phyloP scores from a whole-genome alignment of 2,113 vertebrate species.

The Tursiops truncatus region DNA sequence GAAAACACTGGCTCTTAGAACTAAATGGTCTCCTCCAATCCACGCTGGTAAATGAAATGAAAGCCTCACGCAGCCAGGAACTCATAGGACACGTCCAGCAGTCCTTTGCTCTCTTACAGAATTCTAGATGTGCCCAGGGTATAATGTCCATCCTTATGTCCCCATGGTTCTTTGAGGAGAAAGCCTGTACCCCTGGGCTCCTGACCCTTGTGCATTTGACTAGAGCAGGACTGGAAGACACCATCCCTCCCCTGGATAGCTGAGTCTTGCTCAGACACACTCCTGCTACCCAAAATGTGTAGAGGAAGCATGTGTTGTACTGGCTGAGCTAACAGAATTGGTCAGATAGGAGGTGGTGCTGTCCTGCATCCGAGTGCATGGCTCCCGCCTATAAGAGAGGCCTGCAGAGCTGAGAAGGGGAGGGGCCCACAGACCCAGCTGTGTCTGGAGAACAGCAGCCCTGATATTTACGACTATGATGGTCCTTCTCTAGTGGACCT shows the following conservation, averaged over 20 bases:
- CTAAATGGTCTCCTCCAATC: background rate
- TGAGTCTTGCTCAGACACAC: background rate
- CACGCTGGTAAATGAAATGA: background rate
- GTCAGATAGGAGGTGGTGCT: background rate
- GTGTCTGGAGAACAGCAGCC: constrained; percentile 74
- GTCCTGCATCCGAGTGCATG: background rate
- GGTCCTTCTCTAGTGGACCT: constrained; percentile 79
- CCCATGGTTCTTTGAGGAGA: background rate
- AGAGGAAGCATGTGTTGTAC: background rate
- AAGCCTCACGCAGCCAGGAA: background rate
- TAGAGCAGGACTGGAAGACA: background rate
- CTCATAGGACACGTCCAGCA: background rate
- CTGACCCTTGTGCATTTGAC: background rate
- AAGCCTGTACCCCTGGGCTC: background rate
- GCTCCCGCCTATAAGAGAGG: background rate
- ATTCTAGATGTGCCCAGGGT: background rate
- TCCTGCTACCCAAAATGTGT: background rate
- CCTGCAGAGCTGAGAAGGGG: constrained; percentile 54
- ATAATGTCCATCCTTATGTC: background rate
- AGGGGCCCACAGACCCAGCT: constrained; percentile 63
- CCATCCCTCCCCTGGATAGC: background rate
- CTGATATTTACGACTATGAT: constrained; percentile 81
- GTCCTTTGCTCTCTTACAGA: background rate
- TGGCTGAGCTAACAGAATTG: background rate
- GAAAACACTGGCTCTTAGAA: background rate